Base-by-base conservation (phyloP, 92 coral and sea anemone genomes). In the Epizoanthus ramosus region DNA sequence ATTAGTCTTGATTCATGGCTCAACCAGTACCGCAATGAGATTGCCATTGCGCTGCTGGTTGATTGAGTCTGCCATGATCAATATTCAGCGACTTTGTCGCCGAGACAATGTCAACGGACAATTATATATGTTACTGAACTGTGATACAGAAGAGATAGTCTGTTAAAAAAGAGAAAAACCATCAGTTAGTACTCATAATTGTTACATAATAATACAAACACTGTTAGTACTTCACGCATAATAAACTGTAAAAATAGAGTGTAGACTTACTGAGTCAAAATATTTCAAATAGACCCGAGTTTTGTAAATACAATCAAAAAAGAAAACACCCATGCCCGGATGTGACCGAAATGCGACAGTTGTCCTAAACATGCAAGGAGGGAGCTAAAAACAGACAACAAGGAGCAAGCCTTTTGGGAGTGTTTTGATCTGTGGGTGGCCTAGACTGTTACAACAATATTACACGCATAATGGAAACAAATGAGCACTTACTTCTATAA, bases 121-220 rank as follows among this genome's bases (percentile, higher is more conserved):
- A 23, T 53, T 60, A 33, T 2, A 76, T 56, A 39, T 59, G 56
- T 60, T 25, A 58, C 60, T 37, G 21, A 60, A 9, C 50, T 39
- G 82, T 37, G n/a, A 60, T 17, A 24, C 8, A 59, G 71, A 14
- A 61, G 56, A 17, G 43, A 60, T 60, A 61, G 65, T 77, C 82
- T 77, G 82, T 77, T 77, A 77, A 77, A 53, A 74, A 35, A 77
- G 14, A 25, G 58, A 59, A 77, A 60, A 77, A 45, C 43, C 56
- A 65, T 60, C 41, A 15, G 68, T 77, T 77, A 77, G 58, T 43
- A 37, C 39, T 9, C 53, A 60, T 19, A 50, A n/a, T 35, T 22
- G 15, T 45, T n/a, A 57, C 67, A 14, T 35, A 61, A 13, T 13
- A 50, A 33, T 33, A 58, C 56, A 57, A 58, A 1, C 53, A 53